Base-by-base conservation (phyloP, 1,140 invertebrate genomes). In the Pantala flavescens region DNA sequence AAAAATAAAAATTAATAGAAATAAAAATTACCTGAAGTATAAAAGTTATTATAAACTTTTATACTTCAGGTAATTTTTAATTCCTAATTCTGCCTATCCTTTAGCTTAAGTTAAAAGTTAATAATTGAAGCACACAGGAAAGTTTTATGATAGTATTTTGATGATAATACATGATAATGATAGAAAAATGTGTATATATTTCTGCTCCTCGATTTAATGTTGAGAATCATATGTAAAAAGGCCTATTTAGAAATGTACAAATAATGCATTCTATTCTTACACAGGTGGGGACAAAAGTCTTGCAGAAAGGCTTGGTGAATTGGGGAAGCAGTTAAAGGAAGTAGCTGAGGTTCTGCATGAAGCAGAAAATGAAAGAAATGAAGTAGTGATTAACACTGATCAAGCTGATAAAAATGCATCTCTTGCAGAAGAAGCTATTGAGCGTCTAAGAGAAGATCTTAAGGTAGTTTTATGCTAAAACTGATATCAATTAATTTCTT, bases 351-450 rank as follows among this genome's bases (percentile, higher is more conserved):
- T 90, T 78, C 82, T 91, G n/a, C 83, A 84, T 28, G 86, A 87
- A 75, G 87, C 90, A 23, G 85, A 88, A 77, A 80, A 84, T 5
- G 86, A 88, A 76, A 86, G 88, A 23, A 80, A 83, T n/a, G 84
- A 87, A 74, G 88, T 90, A 0, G 84, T 85, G 72, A 83, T 84
- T 23, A 88, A 88, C 36, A 87, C 88, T 0, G 84, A 84, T 9
- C 84, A 87, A 77, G 91, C 89, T 23, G 83, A 86, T 70, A 84
- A 83, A 28, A 93, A 90, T 79, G 88, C 93, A n/a, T 88, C 89
- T 0, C 85, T 87, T 73, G 89, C 91, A 0, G 90, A 95, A 79
- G 87, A 88, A 71, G 90, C 91, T 7, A 88, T 94, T 16, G 86
- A 90, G 71, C 86, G 89, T 43, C 91, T 92, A 49, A 87, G 90